A percentile compares a stretch with the other conserved stretches of the same genome.
phyloP scores from a whole-genome alignment of 2,797 vertebrate genomes.

The Sciaenops ocellatus region DNA sequence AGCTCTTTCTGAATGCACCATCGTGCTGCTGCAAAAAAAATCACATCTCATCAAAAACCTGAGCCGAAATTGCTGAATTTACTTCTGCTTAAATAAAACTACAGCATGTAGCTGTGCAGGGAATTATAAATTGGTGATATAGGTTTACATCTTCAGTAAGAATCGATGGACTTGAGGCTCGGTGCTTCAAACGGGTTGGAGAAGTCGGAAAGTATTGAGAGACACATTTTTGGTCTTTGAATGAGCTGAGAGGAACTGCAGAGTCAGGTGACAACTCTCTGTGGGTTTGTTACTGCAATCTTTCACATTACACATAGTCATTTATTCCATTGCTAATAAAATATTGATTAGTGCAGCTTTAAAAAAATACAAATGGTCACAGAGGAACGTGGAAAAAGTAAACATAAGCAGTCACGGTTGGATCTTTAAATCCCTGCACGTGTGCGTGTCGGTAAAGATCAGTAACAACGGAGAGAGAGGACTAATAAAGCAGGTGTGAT shows the following conservation, averaged over 20 bases:
- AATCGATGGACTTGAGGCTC: not conserved
- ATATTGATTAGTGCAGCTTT: constrained; percentile 14
- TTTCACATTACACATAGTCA: constrained; percentile 6
- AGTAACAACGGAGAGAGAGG: constrained; percentile 13
- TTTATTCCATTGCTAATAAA: not conserved
- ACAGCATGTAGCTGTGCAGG: not conserved
- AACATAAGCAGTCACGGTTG: not conserved
- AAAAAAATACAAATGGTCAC: constrained; percentile 1
- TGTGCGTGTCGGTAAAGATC: not conserved
- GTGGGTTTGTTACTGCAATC: not conserved
- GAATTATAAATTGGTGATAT: no score
- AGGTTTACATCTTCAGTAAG: not conserved
- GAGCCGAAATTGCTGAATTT: not conserved
- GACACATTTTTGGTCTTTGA: not conserved
- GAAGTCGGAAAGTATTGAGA: not conserved
- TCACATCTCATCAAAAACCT: no score
- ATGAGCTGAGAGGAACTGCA: not conserved
- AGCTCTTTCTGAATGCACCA: no score
- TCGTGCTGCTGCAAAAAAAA: no score
- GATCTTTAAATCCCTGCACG: not conserved
- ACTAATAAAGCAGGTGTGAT: constrained; percentile 47
- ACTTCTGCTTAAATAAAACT: not conserved
- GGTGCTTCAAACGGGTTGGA: not conserved
- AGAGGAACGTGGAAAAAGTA: not conserved
- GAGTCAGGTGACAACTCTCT: not conserved